Percentiles rank a stretch among this genome's conserved stretches.
Conservation (phyloP, 2,797 vertebrate species). For the Channallabes apus region DNA sequence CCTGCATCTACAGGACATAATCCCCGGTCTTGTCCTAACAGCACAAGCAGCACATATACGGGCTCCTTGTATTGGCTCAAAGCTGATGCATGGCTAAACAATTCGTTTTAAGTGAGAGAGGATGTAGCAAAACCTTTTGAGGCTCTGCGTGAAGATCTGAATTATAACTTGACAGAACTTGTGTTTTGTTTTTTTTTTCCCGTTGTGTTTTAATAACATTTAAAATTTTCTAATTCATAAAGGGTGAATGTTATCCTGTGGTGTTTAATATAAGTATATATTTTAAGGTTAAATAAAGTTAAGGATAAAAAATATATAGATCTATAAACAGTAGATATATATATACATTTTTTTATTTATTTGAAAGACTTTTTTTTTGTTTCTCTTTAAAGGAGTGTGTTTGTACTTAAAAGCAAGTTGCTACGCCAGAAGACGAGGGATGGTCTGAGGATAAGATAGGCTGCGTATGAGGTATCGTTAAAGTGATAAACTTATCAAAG, state of each 20-base stretch:
- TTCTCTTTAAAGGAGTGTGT: conserved; percentile 23
- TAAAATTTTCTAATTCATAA: conserved; percentile 11
- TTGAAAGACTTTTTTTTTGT: neutral
- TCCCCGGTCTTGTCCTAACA: neutral
- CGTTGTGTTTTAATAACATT: conserved; percentile 15
- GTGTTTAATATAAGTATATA: conserved; percentile 33
- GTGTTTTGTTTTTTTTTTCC: neutral
- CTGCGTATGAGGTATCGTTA: conserved; percentile 25
- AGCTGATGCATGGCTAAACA: neutral
- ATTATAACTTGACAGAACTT: conserved; percentile 11
- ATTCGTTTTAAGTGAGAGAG: neutral
- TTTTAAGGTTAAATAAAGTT: conserved; percentile 23
- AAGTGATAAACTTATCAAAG: conserved; percentile 7
- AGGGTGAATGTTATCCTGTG: neutral
- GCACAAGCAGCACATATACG: neutral
- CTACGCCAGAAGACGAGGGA: conserved; percentile 19
- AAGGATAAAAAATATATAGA: neutral
- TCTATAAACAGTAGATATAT: neutral
- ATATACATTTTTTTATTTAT: neutral
- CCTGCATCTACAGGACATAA: neutral
- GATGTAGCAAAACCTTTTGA: conserved; percentile 32
- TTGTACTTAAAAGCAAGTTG: conserved; percentile 35
- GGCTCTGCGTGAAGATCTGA: conserved; percentile 9
- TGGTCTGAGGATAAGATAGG: conserved; percentile 20
- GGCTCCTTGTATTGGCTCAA: neutral